These are phyloP conservation scores for Andricus grossulariae DNA, from an alignment of 1,140 invertebrate species.

Conservation along the genomic window DNA sequence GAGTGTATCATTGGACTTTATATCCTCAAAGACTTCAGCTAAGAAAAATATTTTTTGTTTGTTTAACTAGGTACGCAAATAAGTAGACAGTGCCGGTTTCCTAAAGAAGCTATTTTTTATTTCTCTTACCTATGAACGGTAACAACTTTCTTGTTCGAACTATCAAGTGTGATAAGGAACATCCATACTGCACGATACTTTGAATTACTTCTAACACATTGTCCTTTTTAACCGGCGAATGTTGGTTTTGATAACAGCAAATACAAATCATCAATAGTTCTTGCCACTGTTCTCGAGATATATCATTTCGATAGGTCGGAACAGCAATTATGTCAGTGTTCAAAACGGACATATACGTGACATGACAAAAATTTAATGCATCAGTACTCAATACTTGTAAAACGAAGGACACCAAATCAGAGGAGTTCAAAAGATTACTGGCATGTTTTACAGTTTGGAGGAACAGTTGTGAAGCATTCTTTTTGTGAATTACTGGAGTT, in stretches of 20 bases:
- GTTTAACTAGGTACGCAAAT: not conserved
- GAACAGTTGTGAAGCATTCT: not conserved
- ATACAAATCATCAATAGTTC: conserved; percentile 54
- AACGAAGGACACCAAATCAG: not conserved
- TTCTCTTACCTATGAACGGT: conserved; percentile 55
- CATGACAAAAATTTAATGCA: not conserved
- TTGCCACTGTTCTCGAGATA: conserved; percentile 52
- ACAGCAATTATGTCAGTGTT: not conserved
- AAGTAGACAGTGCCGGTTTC: conserved; percentile 7
- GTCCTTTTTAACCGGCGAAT: conserved; percentile 43
- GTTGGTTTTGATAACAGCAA: conserved; percentile 48
- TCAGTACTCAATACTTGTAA: not conserved
- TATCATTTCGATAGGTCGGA: not conserved
- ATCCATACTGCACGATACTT: conserved; percentile 58
- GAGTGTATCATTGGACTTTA: conserved; percentile 45
- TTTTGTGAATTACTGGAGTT: not conserved
- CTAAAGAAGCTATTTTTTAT: conserved; percentile 4
- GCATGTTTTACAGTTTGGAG: not conserved
- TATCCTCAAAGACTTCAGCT: conserved; percentile 37
- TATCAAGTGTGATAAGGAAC: conserved; percentile 54
- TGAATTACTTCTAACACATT: conserved; percentile 51
- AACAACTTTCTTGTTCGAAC: conserved; percentile 50
- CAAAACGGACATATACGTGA: not conserved
- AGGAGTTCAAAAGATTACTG: not conserved
- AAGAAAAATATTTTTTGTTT: not conserved